Evolutionary conservation across 2,113 vertebrate genomes (phyloP).

Genomic region (Melanostigma gelatinosum): DNA sequence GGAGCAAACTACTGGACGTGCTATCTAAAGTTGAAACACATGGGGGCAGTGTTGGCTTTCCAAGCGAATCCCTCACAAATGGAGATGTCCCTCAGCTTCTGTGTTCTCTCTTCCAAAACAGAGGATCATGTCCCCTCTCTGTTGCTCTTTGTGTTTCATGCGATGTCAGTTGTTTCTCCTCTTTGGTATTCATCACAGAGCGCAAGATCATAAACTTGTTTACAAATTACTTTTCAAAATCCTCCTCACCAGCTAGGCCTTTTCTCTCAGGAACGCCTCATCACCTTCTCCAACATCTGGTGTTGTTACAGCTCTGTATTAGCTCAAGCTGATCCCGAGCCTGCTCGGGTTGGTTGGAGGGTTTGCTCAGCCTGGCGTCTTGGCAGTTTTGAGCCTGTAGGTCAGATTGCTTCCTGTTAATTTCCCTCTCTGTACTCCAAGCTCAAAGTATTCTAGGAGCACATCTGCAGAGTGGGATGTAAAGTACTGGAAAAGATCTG

Average conservation of each 20-base stretch:
- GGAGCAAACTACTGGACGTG: background rate
- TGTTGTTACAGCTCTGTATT: constrained; percentile 31
- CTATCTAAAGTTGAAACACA: constrained; percentile 52
- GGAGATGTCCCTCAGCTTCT: background rate
- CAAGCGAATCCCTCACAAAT: constrained; percentile 1
- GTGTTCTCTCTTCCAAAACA: constrained; percentile 23
- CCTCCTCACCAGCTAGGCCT: background rate
- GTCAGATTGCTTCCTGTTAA: constrained; percentile 34
- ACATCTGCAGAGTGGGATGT: constrained; percentile 1
- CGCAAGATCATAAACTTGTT: constrained; percentile 34
- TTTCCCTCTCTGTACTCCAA: constrained; percentile 8
- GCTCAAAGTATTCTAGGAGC: background rate
- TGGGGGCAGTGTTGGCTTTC: constrained; percentile 73
- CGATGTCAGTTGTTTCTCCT: constrained; percentile 15
- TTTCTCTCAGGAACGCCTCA: constrained; percentile 43
- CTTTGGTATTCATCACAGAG: constrained; percentile 34
- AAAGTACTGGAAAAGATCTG: background rate
- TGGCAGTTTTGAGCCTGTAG: constrained; percentile 34
- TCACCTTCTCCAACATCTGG: constrained; percentile 34
- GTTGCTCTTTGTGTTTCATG: constrained; percentile 27
- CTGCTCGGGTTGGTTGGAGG: constrained; percentile 12
- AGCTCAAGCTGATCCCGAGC: constrained; percentile 19
- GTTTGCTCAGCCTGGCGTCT: constrained; percentile 52
- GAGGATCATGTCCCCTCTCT: constrained; percentile 37
- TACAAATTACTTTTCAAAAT: constrained; percentile 22